Base-by-base conservation (phyloP, 2,888 invertebrate genomes). In the Zygaena filipendulae region DNA sequence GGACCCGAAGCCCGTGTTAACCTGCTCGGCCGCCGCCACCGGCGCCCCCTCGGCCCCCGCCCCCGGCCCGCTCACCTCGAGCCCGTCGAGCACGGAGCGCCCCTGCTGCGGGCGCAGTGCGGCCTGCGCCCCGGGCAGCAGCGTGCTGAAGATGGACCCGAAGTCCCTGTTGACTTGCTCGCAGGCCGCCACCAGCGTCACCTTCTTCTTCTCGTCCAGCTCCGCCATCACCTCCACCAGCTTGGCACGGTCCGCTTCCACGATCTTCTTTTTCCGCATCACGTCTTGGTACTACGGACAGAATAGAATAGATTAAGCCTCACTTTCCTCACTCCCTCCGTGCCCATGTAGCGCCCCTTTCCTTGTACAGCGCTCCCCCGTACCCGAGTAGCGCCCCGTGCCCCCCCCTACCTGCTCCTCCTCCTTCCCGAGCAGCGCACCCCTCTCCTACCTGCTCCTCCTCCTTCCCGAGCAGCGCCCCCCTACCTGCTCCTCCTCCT, bases 1-100 rank as follows among this genome's bases (percentile, higher is more conserved):
- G 14, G 92, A 90, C 7, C 94, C 92, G 66, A 99, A 98, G 79
- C 98, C 97, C 54, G 84, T 82, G 58, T 95, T 95, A 0, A 99
- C 95, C 37, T 41, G 32, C 14, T 3, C 21, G n/a, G n/a, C n/a
- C n/a, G n/a, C n/a, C n/a, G n/a, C n/a, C n/a, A n/a, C n/a, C n/a
- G n/a, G n/a, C n/a, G n/a, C n/a, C n/a, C n/a, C n/a, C n/a, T n/a
- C n/a, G n/a, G n/a, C n/a, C n/a, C n/a, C n/a, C n/a, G n/a, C n/a
- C n/a, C n/a, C n/a, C n/a, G n/a, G n/a, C n/a, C 7, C 4, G 1
- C 18, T 46, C 51, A 91, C 90, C 82, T 97, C 95, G 1, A 98
- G 80, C 0, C 98, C 98, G 30, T 93, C 89, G 2, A 95, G 77
- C 32, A 93, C 88, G 6, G 84, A 75, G 46, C 81, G 81, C 2